These are phyloP conservation scores for Geotrupes spiniger DNA, from an alignment of 2,888 invertebrate genomes.

Conservation along the genomic window DNA sequence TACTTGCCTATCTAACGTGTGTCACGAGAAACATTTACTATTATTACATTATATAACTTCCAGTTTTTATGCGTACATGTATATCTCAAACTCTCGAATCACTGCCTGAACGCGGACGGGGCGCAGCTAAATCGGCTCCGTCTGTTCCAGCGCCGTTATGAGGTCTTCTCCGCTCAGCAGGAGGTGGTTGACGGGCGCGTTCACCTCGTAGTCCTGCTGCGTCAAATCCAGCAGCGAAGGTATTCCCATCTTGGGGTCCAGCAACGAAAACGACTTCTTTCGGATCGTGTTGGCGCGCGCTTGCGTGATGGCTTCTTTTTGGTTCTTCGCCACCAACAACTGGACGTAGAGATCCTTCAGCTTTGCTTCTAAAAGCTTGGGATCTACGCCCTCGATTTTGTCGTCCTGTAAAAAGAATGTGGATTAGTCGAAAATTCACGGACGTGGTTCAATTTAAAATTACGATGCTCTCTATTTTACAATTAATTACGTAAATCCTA, in stretches of 20 bases:
- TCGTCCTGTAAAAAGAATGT: conserved; percentile 12
- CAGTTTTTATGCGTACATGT: no score
- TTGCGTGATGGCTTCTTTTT: conserved; percentile 9
- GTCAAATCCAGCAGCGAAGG: conserved; percentile 52
- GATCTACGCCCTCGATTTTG: conserved; percentile 12
- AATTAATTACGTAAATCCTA: no score
- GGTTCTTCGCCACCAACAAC: conserved; percentile 2
- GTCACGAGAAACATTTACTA: no score
- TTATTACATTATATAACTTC: no score
- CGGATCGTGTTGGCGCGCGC: conserved; percentile 33
- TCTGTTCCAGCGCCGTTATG: conserved; percentile 50
- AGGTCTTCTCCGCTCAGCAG: conserved; percentile 54
- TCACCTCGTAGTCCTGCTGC: conserved; percentile 56
- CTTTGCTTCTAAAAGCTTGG: conserved; percentile 13
- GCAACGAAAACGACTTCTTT: conserved; percentile 47
- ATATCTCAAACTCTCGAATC: conserved; percentile 22
- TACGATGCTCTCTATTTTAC: no score
- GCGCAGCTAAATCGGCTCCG: conserved; percentile 42
- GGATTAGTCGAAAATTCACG: conserved; percentile 1
- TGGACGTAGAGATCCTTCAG: conserved; percentile 8
- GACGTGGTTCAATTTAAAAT: no score
- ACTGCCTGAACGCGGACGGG: conserved; percentile 14
- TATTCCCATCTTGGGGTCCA: conserved; percentile 49
- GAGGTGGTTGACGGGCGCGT: conserved; percentile 50
- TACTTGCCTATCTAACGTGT: no score